Conservation (phyloP, 2,888 invertebrate genomes). For the Andrena praecox region DNA sequence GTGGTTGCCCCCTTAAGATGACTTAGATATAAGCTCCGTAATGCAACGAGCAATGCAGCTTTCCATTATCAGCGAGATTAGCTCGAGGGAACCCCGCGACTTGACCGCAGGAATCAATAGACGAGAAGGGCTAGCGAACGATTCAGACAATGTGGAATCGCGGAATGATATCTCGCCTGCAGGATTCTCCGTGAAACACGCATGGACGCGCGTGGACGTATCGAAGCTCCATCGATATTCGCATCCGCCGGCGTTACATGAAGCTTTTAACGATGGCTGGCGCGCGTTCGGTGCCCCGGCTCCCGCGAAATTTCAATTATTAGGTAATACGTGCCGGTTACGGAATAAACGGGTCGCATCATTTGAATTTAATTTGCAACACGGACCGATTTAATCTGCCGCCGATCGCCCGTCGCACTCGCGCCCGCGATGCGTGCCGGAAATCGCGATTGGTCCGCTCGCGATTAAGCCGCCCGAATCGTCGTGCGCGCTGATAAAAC, state of each 20-base stretch:
- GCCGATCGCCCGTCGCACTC: neutral
- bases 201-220: neutral
- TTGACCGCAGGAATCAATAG: constrained; percentile 68
- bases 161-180: constrained; percentile 26
- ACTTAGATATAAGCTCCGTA: neutral
- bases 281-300: neutral
- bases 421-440: constrained; percentile 13
- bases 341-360: constrained; percentile 65
- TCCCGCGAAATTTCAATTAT: constrained; percentile 68
- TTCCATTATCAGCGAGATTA: neutral
- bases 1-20: too few relatives aligned
- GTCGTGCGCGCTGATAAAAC: constrained; percentile 50
- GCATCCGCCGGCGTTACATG: neutral
- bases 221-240: neutral
- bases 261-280: constrained; percentile 27
- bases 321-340: constrained; percentile 57
- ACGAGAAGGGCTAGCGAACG: constrained; percentile 57
- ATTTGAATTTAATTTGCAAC: constrained; percentile 73
- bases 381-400: constrained; percentile 63
- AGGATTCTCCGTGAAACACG: constrained; percentile 27
- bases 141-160: constrained; percentile 63
- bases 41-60: constrained; percentile 15
- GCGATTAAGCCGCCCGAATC: constrained; percentile 38
- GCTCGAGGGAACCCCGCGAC: constrained; percentile 42
- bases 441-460: constrained; percentile 9